Conservation (phyloP, 2,113 vertebrate genomes). For the Haplochromis burtoni region DNA sequence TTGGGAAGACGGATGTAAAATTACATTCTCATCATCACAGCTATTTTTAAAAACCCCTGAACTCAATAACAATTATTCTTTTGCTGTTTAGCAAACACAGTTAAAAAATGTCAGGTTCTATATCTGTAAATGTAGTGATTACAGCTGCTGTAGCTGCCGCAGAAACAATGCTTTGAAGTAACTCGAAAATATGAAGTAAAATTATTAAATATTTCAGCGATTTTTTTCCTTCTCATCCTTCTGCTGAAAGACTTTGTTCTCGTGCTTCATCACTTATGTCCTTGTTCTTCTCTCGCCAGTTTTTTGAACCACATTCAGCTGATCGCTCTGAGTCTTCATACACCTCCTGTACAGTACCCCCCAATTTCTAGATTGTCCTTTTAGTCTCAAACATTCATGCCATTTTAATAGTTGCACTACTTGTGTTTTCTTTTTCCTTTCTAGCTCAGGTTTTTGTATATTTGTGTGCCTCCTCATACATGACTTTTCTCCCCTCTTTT, state of each 20-base stretch:
- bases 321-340: background rate
- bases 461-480: background rate
- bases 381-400: background rate
- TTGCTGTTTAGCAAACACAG: slow-evolving; percentile 14
- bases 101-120: background rate
- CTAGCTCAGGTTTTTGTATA: background rate
- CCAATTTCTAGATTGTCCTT: background rate
- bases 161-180: background rate
- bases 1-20: background rate
- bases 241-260: background rate
- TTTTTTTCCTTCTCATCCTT: background rate
- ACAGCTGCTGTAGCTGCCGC: background rate
- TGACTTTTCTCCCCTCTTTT: background rate
- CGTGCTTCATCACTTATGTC: background rate
- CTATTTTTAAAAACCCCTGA: background rate
- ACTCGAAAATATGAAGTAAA: background rate
- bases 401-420: background rate
- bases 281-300: background rate
- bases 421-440: background rate
- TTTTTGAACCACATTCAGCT: background rate
- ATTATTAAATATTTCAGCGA: background rate
- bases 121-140: background rate
- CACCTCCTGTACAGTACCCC: background rate
- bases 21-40: background rate
- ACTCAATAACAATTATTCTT: background rate